phyloP scores from a whole-genome alignment of 2,797 vertebrate species.

The Paedocypris micromegethes region DNA sequence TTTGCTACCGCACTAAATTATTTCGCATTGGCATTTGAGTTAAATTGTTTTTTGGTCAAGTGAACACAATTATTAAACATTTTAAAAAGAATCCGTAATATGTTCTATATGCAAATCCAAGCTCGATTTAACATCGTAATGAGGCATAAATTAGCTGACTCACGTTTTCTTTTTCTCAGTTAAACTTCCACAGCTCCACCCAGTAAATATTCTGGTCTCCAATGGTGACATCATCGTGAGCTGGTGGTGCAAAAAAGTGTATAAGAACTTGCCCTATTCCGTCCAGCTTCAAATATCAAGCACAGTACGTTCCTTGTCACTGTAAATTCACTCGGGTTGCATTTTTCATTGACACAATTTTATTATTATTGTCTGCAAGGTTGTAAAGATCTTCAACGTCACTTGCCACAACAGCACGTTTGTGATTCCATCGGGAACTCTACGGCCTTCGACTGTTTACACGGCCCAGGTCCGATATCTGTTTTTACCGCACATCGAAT shows the following conservation, averaged over 20 bases:
- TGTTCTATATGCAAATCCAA: too few species aligned
- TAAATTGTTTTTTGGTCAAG: too few species aligned
- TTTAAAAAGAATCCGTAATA: too few species aligned
- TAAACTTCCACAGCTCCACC: not conserved
- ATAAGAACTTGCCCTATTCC: too few species aligned
- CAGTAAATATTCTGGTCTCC: not conserved
- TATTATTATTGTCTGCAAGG: not conserved
- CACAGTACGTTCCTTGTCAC: too few species aligned
- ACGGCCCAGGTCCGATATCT: conserved; percentile 56
- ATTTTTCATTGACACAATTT: not conserved
- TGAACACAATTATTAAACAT: too few species aligned
- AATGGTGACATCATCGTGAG: conserved; percentile 14
- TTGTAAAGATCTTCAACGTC: too few species aligned
- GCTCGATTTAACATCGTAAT: too few species aligned
- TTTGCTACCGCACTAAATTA: too few species aligned
- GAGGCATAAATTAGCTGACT: too few species aligned
- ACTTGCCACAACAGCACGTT: rapidly evolving
- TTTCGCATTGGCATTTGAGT: too few species aligned
- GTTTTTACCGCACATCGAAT: rapidly evolving
- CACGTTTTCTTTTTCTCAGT: conserved; percentile 20
- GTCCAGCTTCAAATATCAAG: conserved; percentile 10
- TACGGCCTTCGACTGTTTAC: conserved; percentile 51
- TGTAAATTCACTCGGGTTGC: too few species aligned
- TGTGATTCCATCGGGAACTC: not conserved
- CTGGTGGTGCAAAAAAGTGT: conserved; percentile 12